Evolutionary conservation across 2,113 vertebrate genomes (phyloP), one percentile per base, ranked within the genome.

Genomic region (Rhegmatorhina hoffmannsi): DNA sequence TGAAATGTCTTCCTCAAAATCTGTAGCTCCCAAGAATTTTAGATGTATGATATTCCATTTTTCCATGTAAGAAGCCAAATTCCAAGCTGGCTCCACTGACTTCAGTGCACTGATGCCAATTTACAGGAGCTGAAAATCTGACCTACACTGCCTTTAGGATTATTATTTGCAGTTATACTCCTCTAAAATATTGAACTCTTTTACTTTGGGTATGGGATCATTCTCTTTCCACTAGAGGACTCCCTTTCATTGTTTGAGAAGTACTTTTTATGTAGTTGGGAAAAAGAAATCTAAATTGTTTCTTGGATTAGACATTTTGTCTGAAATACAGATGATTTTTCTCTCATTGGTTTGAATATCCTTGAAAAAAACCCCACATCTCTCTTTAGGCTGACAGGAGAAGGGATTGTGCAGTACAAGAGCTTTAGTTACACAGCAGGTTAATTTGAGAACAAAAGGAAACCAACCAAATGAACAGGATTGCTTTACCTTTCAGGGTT

Each of bases 211-310:
- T 36, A 34, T 11, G 26, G n/a, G 69, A 66, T 70, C 31, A 40
- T 62, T 38, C 25, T n/a, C 34, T 53, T 89, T 80, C 36, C 98
- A 96, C 97, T 94, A 98, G 98, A 86, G 96, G 98, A 97, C 96
- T 94, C 95, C 31, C 85, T 60, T 62, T 89, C 94, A 92, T 96
- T 56, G 56, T 38, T 87, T 91, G 63, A 87, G 75, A 96, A 83
- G 18, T n/a, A 46, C 34, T 69, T 72, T 80, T 43, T 38, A 64
- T 26, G 15, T 10, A 59, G 40, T 23, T 60, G 58, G 50, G 1
- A 33, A 75, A 91, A 92, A 78, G n/a, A 8, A 17, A 23, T 11
- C 46, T 14, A 3, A 60, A 36, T 72, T 58, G 3, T 86, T 81
- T 10, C 36, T 89, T 67, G 26, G n/a, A 87, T 77, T 86, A 74